Evolutionary conservation across 2,888 invertebrate species (phyloP).

Genomic region (Dicyrtomina minuta): DNA sequence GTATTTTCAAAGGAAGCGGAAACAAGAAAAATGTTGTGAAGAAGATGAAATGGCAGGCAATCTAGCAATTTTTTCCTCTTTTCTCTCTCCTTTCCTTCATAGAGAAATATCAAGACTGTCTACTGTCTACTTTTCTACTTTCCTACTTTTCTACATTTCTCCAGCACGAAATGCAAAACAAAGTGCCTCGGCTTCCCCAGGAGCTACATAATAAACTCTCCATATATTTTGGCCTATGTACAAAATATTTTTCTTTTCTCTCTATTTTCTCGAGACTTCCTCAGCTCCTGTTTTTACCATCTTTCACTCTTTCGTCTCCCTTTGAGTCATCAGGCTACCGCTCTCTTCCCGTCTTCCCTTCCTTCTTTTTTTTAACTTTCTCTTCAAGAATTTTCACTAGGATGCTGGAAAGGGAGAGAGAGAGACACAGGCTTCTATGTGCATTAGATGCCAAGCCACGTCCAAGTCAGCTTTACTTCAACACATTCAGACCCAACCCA

Average conservation of each 20-base stretch:
- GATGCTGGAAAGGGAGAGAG: no score
- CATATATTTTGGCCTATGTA: not conserved
- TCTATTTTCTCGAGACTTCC: not conserved
- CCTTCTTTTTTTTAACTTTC: constrained; percentile 1
- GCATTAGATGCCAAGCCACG: constrained; percentile 7
- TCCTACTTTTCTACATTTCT: no score
- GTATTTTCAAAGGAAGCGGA: not conserved
- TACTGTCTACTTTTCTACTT: no score
- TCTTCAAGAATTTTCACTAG: no score
- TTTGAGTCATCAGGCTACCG: not conserved
- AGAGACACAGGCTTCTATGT: not conserved
- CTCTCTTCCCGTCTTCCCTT: not conserved
- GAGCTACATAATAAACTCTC: not conserved
- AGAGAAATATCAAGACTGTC: constrained; percentile 1
- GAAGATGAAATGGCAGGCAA: constrained; percentile 27
- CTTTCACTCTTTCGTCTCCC: not conserved
- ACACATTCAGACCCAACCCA: no score
- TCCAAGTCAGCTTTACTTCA: not conserved
- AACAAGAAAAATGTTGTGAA: not conserved
- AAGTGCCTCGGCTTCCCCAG: not conserved
- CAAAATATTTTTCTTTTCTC: no score
- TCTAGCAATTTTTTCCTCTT: constrained; percentile 12
- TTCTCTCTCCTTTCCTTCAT: no score
- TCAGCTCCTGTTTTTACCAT: not conserved
- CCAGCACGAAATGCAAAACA: not conserved